These are phyloP conservation scores for Lanius ludovicianus DNA, from an alignment of 2,113 vertebrate genomes.

Conservation along the genomic window DNA sequence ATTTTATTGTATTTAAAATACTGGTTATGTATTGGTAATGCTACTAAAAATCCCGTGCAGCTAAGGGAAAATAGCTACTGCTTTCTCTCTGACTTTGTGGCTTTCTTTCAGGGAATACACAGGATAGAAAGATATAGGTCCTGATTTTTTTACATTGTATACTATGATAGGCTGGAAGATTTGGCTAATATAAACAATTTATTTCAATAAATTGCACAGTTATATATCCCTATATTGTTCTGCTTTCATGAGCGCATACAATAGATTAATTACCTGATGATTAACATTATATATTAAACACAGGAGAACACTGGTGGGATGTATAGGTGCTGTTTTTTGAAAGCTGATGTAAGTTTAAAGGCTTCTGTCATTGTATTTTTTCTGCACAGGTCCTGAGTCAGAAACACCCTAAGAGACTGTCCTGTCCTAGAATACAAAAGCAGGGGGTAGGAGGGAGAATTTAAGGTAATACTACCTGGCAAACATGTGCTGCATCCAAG, in stretches of 20 bases:
- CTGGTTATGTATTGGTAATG: not conserved
- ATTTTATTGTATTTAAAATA: not conserved
- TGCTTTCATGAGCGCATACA: not conserved
- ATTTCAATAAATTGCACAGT: not conserved
- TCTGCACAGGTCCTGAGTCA: not conserved
- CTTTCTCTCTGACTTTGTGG: not conserved
- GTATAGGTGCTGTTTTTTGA: not conserved
- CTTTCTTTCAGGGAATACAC: not conserved
- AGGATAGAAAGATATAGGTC: not conserved
- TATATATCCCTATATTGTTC: not conserved
- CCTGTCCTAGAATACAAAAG: not conserved
- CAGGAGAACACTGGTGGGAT: not conserved
- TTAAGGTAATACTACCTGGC: not conserved
- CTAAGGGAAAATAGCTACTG: not conserved
- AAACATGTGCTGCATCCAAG: not conserved
- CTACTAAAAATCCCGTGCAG: not conserved
- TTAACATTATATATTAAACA: not conserved
- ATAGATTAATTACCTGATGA: not conserved
- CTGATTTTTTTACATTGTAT: not conserved
- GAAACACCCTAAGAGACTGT: not conserved
- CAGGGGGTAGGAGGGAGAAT: not conserved
- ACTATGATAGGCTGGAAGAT: not conserved
- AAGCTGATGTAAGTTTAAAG: not conserved
- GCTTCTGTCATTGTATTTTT: not conserved
- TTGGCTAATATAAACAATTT: not conserved